Evolutionary conservation across 2,113 vertebrate species (phyloP).

Genomic region (Corynorhinus townsendii): DNA sequence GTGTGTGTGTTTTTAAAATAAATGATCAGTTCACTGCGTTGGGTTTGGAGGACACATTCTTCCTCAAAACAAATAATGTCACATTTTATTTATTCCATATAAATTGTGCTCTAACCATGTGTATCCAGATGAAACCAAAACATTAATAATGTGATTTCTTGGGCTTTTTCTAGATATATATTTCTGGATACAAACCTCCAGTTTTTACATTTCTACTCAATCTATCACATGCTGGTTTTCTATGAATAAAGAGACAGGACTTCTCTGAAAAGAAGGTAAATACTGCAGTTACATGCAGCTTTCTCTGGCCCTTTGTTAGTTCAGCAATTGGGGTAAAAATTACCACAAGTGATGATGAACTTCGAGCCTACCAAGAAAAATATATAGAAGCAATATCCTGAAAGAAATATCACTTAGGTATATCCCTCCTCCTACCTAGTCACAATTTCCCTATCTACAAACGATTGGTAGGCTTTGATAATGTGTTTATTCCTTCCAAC

Average conservation of each 20-base stretch:
- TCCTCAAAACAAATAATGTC: slow-evolving; percentile 51
- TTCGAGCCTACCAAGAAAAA: background rate
- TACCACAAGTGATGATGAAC: background rate
- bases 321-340: slow-evolving; percentile 6
- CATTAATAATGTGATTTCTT: slow-evolving; percentile 58
- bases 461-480: background rate
- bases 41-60: slow-evolving; percentile 29
- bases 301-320: background rate
- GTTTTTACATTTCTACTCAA: slow-evolving; percentile 32
- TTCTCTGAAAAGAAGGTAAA: slow-evolving; percentile 10
- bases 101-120: slow-evolving; percentile 55
- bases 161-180: slow-evolving; percentile 42
- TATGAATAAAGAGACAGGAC: slow-evolving; percentile 22
- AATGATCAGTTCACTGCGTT: slow-evolving; percentile 51
- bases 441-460: slow-evolving; percentile 24
- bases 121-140: slow-evolving; percentile 54
- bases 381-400: background rate
- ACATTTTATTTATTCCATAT: slow-evolving; percentile 61
- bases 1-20: slow-evolving; percentile 31
- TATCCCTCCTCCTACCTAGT: background rate
- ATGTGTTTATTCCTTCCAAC: background rate
- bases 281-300: background rate
- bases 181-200: slow-evolving; percentile 34
- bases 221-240: slow-evolving; percentile 7
- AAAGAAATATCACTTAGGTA: background rate